phyloP scores from a whole-genome alignment of 2,113 vertebrate species.

The Tonatia bakeri region DNA sequence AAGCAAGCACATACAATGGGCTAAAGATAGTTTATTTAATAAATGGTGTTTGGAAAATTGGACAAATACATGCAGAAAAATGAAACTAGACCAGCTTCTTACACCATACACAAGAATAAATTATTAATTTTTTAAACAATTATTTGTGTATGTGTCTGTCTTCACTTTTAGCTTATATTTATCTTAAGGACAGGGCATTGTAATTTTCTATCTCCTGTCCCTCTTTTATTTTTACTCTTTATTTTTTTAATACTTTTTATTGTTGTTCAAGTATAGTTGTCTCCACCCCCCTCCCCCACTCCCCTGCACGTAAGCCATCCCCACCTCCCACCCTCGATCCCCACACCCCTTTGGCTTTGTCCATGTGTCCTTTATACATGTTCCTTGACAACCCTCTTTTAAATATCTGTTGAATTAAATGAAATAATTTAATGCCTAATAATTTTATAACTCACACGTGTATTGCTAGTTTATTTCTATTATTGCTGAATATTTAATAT shows the following conservation, averaged over 20 bases:
- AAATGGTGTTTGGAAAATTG: too few relatives aligned
- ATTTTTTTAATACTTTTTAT: too few relatives aligned
- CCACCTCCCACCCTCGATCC: too few relatives aligned
- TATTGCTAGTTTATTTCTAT: neutral
- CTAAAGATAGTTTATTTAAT: too few relatives aligned
- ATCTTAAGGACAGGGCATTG: neutral
- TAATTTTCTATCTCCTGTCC: neutral
- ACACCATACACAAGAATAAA: neutral
- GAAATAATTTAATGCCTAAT: neutral
- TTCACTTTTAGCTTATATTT: neutral
- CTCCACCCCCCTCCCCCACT: too few relatives aligned
- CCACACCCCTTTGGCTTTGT: too few relatives aligned
- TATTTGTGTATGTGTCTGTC: neutral
- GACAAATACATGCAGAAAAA: too few relatives aligned
- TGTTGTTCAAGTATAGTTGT: too few relatives aligned
- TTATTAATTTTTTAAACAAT: neutral
- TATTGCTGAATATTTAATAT: neutral
- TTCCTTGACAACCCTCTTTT: neutral
- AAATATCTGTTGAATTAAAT: neutral
- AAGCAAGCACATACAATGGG: too few relatives aligned
- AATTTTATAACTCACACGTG: neutral
- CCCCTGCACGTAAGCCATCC: too few relatives aligned
- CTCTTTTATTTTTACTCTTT: neutral
- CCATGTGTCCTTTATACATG: too few relatives aligned
- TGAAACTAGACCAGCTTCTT: too few relatives aligned